A percentile compares a stretch with the other conserved stretches of the same genome.
These are phyloP conservation scores for Rhynchotus rufescens DNA, from an alignment of 2,797 vertebrate genomes.

Conservation along the genomic window DNA sequence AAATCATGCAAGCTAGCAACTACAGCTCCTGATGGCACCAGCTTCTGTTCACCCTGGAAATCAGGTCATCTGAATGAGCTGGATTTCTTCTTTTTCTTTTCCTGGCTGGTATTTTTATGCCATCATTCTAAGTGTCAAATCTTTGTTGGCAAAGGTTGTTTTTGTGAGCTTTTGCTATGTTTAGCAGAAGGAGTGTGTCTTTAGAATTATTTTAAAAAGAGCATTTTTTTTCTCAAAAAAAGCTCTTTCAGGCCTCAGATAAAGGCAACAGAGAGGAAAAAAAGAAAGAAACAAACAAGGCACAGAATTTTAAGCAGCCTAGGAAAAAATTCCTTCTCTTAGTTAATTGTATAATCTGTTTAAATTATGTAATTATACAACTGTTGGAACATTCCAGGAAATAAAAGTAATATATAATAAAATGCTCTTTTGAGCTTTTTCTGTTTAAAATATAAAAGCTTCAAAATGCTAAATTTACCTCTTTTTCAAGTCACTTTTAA, in stretches of 20 bases:
- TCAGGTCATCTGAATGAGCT: neutral
- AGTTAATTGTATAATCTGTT: neutral
- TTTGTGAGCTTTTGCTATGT: neutral
- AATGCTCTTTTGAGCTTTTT: neutral
- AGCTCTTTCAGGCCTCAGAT: conserved; percentile 21
- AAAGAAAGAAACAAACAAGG: neutral
- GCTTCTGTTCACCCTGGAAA: neutral
- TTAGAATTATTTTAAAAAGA: neutral
- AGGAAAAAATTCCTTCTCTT: conserved; percentile 33
- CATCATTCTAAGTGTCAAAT: neutral
- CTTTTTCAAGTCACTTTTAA: neutral
- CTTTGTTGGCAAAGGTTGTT: neutral
- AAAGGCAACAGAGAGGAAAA: neutral
- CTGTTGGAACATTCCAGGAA: neutral
- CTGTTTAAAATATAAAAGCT: neutral
- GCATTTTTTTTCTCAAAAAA: rapidly evolving
- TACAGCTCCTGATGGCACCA: neutral
- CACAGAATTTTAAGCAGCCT: conserved; percentile 57
- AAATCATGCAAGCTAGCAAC: neutral
- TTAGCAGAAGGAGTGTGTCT: neutral
- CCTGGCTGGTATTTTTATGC: neutral
- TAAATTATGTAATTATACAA: conserved; percentile 10
- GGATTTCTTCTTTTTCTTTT: neutral
- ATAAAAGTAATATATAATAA: neutral
- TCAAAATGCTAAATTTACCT: neutral